Evolutionary conservation across 92 coral and sea anemone species (phyloP), one percentile per base, ranked within the genome.

Genomic region (Actinernus sp.): DNA sequence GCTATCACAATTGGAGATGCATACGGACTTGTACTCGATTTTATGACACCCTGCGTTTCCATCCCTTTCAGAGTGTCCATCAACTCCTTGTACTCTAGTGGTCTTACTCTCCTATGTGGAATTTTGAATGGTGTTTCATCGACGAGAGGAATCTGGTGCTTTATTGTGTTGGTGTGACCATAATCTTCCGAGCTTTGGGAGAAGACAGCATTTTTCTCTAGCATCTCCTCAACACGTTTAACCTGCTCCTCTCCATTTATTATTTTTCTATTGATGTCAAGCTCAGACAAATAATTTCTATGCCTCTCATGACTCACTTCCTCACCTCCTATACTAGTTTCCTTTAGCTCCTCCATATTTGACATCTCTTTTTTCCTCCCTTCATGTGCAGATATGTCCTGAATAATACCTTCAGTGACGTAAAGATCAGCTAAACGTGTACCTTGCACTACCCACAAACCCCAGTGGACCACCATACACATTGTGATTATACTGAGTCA

Each of bases 41-140:
- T 43, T 13, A 56, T 56, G 28, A 47, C 11, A 20, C 1, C 53
- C 26, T 16, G 10, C 53, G 20, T 7, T 47, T 47, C 53, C 53
- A 11, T 47, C 53, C 25, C 53, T 16, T n/a, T 47, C 25, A 47
- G 53, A 20, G 53, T 47, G 11, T 47, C 11, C 25, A 47, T 28
- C 25, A 47, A 47, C 25, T 47, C 53, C 25, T 47, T 47, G 24
- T 47, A 47, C 25, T 47, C 21, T 14, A 25, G 26, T 47, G 53
- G 53, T 28, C 11, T 47, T 47, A 14, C 53, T 20, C 53, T 25
- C 11, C 53, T 47, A 20, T 28, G 20, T 4, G 53, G 53, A 47
- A 47, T 28, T 47, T 47, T 3, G 25, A 47, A 47, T n/a, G 53
- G 53, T 14, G 53, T 47, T 14, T 47, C 53, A 28, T 47, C 53